These are phyloP conservation scores for Delia radicum DNA, from an alignment of 1,140 invertebrate genomes.

Conservation along the genomic window DNA sequence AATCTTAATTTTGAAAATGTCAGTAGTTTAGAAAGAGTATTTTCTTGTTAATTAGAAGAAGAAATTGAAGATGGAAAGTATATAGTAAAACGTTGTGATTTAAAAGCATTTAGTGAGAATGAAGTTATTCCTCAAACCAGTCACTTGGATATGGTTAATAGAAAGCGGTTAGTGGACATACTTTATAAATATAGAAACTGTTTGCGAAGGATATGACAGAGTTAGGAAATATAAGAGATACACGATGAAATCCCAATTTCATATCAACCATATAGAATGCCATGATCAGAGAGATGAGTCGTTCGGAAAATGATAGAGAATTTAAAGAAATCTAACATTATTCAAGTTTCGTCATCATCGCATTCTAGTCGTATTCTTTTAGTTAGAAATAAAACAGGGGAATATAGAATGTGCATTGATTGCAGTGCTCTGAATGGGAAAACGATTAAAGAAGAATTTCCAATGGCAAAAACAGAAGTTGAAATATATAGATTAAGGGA, in stretches of 20 bases:
- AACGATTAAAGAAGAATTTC: background rate
- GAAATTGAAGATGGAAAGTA: background rate
- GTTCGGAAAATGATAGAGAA: background rate
- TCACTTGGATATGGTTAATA: background rate
- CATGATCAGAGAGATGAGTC: background rate
- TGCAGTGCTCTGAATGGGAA: background rate
- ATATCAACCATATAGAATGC: background rate
- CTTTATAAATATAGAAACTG: background rate
- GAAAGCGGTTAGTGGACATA: background rate
- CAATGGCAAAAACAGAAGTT: background rate
- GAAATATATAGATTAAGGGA: background rate
- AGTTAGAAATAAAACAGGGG: background rate
- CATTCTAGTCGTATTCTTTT: background rate
- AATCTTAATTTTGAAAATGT: background rate
- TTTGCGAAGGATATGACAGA: background rate
- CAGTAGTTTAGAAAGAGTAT: background rate
- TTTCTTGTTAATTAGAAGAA: background rate
- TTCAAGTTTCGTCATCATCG: background rate
- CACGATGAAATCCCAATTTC: background rate
- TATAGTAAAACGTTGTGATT: background rate
- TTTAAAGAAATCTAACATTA: background rate
- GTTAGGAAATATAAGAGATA: background rate
- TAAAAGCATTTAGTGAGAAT: background rate
- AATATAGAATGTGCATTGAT: background rate
- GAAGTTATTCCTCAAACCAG: background rate